phyloP scores from a whole-genome alignment of 92 coral and sea anemone species.

The Actinernus sp. region DNA sequence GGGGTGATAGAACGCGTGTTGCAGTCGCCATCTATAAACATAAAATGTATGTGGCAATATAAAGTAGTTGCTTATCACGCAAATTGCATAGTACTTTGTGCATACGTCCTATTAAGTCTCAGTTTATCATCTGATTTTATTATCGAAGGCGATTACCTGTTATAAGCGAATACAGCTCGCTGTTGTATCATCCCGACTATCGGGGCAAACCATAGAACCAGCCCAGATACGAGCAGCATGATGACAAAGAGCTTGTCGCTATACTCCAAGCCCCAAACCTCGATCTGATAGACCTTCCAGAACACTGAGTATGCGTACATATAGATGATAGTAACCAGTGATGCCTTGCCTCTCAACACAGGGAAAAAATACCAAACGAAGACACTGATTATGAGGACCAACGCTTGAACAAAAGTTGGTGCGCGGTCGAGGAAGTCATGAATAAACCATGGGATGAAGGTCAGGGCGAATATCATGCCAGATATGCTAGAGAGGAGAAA shows the following conservation, averaged over 20 bases:
- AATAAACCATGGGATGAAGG: conserved; percentile 39
- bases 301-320: conserved; percentile 24
- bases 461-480: conserved; percentile 34
- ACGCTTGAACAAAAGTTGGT: background rate
- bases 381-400: conserved; percentile 2
- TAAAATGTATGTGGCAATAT: too few relatives aligned
- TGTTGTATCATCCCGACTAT: conserved; percentile 47
- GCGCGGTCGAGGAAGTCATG: conserved; percentile 11
- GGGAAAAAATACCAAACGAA: conserved; percentile 55
- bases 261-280: conserved; percentile 22
- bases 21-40: too few relatives aligned
- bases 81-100: too few relatives aligned
- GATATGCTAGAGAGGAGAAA: background rate
- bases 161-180: too few relatives aligned
- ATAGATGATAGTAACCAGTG: conserved; percentile 21
- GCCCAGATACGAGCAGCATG: conserved; percentile 26
- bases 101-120: too few relatives aligned
- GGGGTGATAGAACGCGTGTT: too few relatives aligned
- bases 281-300: conserved; percentile 40
- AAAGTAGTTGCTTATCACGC: too few relatives aligned
- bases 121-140: conserved; percentile 7
- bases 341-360: conserved; percentile 22
- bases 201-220: conserved; percentile 44
- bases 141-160: too few relatives aligned
- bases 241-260: conserved; percentile 26